Evolutionary conservation across 2,888 invertebrate genomes (phyloP), one percentile per base, ranked within the genome.

Genomic region (Meteorus colon): DNA sequence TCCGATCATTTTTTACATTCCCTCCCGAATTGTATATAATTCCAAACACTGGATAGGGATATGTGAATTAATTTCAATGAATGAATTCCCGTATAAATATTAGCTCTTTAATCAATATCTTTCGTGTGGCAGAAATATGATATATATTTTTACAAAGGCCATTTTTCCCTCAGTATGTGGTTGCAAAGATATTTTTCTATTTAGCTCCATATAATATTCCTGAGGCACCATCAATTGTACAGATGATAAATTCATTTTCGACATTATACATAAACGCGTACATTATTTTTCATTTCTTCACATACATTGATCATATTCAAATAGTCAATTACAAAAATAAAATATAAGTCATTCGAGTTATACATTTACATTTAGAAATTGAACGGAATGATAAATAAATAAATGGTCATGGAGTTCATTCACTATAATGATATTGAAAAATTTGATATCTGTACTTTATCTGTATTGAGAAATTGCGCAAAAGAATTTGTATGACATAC

Each of bases 81-180:
- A 27, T 41, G 0, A 19, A 19, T 55, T 24, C 19, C n/a, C 62
- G 45, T 72, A 45, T 72, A 72, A 63, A 72, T 27, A 62, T 72
- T 45, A 72, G 71, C 16, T 72, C 62, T 72, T 72, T 63, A 72
- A 72, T 72, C 19, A 71, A 62, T 41, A 55, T 71, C 14, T 63
- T 60, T 16, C 14, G 27, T 45, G 31, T 45, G 29, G 29, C 48
- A n/a, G 48, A 72, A 24, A 37, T 4, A 70, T 59, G 31, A 72
- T 63, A 72, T 72, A 72, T 72, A 72, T 72, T 48, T 5, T 55
- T 72, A 72, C 71, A 72, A 72, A 72, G 71, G 71, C 71, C 62
- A 72, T 63, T 62, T 63, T 29, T 34, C 29, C 6, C 60, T 62
- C 71, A 41, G 19, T 55, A 19, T 8, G 41, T 41, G 4, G 0